phyloP scores from a whole-genome alignment of 2,888 invertebrate species.

The Drosophila monieri region DNA sequence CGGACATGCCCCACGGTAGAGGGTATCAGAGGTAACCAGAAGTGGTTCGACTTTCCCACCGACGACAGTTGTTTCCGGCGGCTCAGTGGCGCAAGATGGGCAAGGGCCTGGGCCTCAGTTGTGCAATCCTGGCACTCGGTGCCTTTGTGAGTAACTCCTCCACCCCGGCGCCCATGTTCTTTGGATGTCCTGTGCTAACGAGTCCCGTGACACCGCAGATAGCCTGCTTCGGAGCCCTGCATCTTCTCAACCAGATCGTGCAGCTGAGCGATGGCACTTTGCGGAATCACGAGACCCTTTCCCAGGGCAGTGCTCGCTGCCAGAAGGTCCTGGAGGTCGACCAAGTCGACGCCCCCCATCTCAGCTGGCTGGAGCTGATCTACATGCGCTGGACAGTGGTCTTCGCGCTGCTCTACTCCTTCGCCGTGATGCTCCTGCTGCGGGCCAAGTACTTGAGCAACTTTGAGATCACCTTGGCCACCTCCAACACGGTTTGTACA shows the following conservation, averaged over 20 bases:
- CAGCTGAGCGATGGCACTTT: slow-evolving; percentile 15
- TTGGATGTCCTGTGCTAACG: not conserved
- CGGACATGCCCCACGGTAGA: not conserved
- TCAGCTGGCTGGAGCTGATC: slow-evolving; percentile 56
- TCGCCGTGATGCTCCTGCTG: slow-evolving; percentile 50
- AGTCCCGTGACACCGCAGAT: slow-evolving; percentile 35
- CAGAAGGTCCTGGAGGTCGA: slow-evolving; percentile 28
- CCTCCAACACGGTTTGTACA: slow-evolving; percentile 53
- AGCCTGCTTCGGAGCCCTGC: slow-evolving; percentile 52
- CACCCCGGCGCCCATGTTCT: not conserved
- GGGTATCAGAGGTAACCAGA: not conserved
- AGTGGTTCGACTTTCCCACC: not conserved
- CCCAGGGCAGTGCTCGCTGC: slow-evolving; percentile 18
- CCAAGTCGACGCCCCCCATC: slow-evolving; percentile 14
- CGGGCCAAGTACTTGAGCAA: slow-evolving; percentile 59
- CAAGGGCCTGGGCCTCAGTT: slow-evolving; percentile 47
- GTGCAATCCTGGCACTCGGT: slow-evolving; percentile 46
- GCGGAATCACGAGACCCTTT: not conserved
- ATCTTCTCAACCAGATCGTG: slow-evolving; percentile 55
- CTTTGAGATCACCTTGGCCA: slow-evolving; percentile 51
- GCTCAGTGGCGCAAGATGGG: slow-evolving; percentile 48
- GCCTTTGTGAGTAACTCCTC: slow-evolving; percentile 54
- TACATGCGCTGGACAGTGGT: slow-evolving; percentile 60
- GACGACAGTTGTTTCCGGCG: slow-evolving; percentile 34
- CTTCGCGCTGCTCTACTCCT: slow-evolving; percentile 51